These are phyloP conservation scores for Campylomormyrus numenius DNA, from an alignment of 2,113 vertebrate genomes.

Conservation along the genomic window DNA sequence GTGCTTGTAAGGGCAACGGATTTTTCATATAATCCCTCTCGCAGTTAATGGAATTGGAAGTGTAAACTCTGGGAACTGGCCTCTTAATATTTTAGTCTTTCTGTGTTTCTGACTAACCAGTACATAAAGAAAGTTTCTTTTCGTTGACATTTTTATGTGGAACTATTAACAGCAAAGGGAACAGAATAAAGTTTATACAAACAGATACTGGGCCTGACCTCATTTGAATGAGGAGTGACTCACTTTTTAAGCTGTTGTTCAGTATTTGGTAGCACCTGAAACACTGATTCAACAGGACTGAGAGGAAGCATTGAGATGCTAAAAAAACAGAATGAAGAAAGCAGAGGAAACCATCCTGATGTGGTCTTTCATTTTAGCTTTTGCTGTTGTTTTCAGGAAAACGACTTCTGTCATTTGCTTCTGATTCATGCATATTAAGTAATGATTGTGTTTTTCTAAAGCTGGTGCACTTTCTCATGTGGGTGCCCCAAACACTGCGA, in stretches of 20 bases:
- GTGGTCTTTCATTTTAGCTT: neutral
- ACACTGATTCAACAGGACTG: neutral
- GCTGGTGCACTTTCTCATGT: neutral
- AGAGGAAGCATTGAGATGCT: neutral
- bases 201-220: neutral
- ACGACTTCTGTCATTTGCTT: neutral
- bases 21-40: neutral
- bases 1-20: neutral
- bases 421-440: neutral
- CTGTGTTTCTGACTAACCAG: slow-evolving; percentile 11
- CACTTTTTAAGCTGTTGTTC: neutral
- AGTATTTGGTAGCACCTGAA: neutral
- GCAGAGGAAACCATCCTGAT: neutral
- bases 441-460: neutral
- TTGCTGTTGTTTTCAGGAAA: neutral
- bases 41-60: neutral
- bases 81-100: neutral
- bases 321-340: neutral
- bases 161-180: slow-evolving; percentile 16
- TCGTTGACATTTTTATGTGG: slow-evolving; percentile 32
- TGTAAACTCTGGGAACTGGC: neutral
- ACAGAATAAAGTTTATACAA: slow-evolving; percentile 12
- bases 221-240: neutral
- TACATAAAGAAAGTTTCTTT: slow-evolving; percentile 2
- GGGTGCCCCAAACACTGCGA: neutral